phyloP scores from a whole-genome alignment of 2,113 vertebrate genomes.

The Dendropsophus ebraccatus region DNA sequence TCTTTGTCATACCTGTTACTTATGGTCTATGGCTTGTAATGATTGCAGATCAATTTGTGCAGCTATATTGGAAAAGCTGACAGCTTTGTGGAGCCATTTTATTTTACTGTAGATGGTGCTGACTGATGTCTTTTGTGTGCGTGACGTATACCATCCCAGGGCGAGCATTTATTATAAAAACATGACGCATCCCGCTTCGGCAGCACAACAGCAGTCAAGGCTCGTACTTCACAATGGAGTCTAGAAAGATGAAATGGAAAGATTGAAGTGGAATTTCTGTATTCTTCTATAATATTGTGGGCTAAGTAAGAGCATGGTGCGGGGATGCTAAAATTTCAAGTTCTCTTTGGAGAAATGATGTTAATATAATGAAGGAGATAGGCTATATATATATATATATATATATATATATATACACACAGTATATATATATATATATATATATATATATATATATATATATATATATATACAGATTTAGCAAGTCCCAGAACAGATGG shows the following conservation, averaged over 20 bases:
- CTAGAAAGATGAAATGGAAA: neutral
- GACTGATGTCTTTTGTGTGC: constrained; percentile 26
- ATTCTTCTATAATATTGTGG: neutral
- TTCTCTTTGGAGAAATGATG: too few species aligned
- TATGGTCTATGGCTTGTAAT: neutral
- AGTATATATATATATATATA: too few species aligned
- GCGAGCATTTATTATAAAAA: constrained; percentile 10
- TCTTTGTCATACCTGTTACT: constrained; percentile 25
- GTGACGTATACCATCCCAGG: neutral
- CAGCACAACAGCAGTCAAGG: neutral
- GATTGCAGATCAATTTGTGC: constrained; percentile 9
- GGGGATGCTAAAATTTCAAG: neutral
- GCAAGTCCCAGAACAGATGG: too few species aligned
- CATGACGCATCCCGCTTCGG: neutral
- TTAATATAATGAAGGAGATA: too few species aligned
- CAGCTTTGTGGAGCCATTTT: constrained; percentile 35
- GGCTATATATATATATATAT: too few species aligned
- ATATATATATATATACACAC: too few species aligned
- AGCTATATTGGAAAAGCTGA: constrained; percentile 23
- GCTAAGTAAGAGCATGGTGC: neutral
- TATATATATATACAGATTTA: too few species aligned
- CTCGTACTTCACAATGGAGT: neutral
- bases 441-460: too few species aligned
- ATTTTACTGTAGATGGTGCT: neutral
- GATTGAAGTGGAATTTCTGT: neutral